A percentile compares a stretch with the other conserved stretches of the same genome.
phyloP scores from a whole-genome alignment of 2,113 vertebrate genomes.

The Garra rufa region DNA sequence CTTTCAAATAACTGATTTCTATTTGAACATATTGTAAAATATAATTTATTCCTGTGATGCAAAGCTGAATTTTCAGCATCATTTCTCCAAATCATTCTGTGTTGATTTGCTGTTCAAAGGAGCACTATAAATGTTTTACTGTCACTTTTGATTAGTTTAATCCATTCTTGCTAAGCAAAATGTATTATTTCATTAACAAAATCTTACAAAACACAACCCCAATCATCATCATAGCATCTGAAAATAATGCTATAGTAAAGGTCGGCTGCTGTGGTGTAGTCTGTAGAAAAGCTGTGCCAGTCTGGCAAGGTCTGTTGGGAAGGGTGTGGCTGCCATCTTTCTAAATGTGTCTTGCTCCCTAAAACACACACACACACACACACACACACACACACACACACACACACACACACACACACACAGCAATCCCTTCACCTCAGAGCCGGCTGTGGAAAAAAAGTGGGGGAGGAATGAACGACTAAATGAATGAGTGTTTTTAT shows the following conservation, averaged over 20 bases:
- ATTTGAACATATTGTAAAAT: too few species aligned
- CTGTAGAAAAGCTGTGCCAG: conserved; percentile 32
- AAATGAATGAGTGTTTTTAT: conserved; percentile 78
- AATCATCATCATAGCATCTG: background rate
- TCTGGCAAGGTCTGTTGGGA: conserved; percentile 46
- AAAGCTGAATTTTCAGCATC: background rate
- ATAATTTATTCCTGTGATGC: too few species aligned
- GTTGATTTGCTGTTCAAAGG: too few species aligned
- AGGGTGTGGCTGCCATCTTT: conserved; percentile 56
- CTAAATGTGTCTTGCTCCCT: conserved; percentile 50
- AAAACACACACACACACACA: conserved; percentile 37
- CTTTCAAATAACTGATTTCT: background rate
- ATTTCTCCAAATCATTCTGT: background rate
- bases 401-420: conserved; percentile 26
- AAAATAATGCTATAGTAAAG: background rate
- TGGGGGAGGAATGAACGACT: conserved; percentile 59
- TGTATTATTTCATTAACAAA: background rate
- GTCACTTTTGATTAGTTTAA: background rate
- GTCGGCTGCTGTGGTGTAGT: background rate
- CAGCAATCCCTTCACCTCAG: conserved; percentile 60
- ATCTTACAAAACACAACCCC: background rate
- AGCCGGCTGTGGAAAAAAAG: conserved; percentile 63
- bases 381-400: conserved; percentile 38
- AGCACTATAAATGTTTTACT: background rate
- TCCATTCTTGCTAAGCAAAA: background rate